These are phyloP conservation scores for Drosophila demipolita DNA, from an alignment of 2,888 invertebrate genomes.

Conservation along the genomic window DNA sequence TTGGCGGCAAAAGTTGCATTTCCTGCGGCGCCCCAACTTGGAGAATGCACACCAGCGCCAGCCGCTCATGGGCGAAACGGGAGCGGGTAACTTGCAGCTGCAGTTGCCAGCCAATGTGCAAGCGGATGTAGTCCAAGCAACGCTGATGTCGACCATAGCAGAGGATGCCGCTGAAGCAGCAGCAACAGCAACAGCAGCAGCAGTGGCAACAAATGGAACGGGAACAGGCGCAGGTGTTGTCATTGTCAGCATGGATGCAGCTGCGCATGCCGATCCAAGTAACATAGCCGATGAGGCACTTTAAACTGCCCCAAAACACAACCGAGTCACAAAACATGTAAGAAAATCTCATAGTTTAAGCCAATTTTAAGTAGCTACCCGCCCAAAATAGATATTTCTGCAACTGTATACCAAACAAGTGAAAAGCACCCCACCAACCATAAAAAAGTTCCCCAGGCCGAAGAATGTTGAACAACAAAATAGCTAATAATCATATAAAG, in stretches of 20 bases:
- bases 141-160: conserved; percentile 63
- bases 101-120: conserved; percentile 35
- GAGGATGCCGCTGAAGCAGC: conserved; percentile 61
- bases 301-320: conserved; percentile 53
- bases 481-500: conserved; percentile 21
- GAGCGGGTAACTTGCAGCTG: conserved; percentile 42
- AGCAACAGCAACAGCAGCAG: conserved; percentile 50
- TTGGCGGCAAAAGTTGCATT: conserved; percentile 74
- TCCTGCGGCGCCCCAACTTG: conserved; percentile 82
- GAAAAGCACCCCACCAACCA: conserved; percentile 43
- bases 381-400: conserved; percentile 23
- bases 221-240: conserved; percentile 51
- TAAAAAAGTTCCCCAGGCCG: conserved; percentile 11
- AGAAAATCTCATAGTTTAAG: conserved; percentile 73
- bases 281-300: conserved; percentile 82
- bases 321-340: conserved; percentile 37
- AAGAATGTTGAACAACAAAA: conserved; percentile 9
- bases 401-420: conserved; percentile 50
- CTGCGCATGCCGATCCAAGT: conserved; percentile 57
- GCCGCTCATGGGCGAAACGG: conserved; percentile 82
- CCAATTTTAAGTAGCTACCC: conserved; percentile 34
- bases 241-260: conserved; percentile 73
- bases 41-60: conserved; percentile 81
- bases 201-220: conserved; percentile 43
- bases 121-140: conserved; percentile 30